phyloP scores from a whole-genome alignment of 1,140 invertebrate genomes.

The Chlorops oryzae region DNA sequence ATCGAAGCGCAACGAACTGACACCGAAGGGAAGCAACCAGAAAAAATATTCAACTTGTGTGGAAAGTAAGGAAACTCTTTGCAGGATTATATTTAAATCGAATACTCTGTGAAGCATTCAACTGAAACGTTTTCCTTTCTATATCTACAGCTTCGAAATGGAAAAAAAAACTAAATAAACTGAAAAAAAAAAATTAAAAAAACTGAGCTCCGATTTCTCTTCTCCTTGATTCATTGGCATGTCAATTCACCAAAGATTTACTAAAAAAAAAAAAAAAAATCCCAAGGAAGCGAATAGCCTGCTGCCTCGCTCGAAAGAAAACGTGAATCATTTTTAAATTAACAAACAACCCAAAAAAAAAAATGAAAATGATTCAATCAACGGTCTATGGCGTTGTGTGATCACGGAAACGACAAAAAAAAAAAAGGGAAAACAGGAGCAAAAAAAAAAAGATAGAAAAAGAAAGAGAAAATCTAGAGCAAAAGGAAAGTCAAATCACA shows the following conservation, averaged over 20 bases:
- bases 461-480: no score
- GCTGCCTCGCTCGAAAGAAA: not conserved
- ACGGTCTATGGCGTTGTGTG: no score
- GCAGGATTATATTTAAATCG: not conserved
- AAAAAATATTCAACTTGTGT: not conserved
- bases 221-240: no score
- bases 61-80: not conserved
- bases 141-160: not conserved
- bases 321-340: no score
- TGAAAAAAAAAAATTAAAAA: not conserved
- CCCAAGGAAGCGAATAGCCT: no score
- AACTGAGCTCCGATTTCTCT: no score
- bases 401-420: conserved; percentile 3
- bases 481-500: no score
- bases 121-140: no score
- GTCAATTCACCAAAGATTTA: no score
- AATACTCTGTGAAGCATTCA: not conserved
- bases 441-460: conserved; percentile 1
- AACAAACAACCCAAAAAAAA: no score
- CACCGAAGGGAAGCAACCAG: not conserved
- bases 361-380: no score
- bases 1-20: conserved; percentile 7
- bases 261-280: no score
- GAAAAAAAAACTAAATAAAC: not conserved
- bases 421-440: conserved; percentile 6